Percentiles rank a stretch among this genome's conserved stretches.
phyloP scores from a whole-genome alignment of 2,113 vertebrate species.

The Anoplopoma fimbria region DNA sequence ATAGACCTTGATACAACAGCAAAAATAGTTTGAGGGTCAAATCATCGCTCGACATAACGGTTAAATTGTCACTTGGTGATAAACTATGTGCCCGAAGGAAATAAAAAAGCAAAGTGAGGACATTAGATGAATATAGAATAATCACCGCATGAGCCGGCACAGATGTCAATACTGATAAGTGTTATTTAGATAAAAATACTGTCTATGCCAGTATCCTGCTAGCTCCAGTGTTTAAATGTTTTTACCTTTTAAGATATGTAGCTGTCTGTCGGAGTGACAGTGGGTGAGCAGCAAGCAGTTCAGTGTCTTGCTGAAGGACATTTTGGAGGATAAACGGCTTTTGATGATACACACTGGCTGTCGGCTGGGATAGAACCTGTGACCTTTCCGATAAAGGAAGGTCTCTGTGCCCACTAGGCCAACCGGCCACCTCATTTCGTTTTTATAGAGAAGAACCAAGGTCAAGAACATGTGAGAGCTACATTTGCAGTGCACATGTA shows the following conservation, averaged over 20 bases:
- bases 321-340: conserved; percentile 59
- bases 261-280: conserved; percentile 31
- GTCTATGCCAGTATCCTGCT: background rate
- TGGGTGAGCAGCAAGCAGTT: conserved; percentile 31
- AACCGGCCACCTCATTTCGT: conserved; percentile 26
- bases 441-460: conserved; percentile 27
- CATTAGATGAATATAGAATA: background rate
- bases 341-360: conserved; percentile 45
- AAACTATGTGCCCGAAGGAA: too few relatives aligned
- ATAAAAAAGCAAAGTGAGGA: background rate
- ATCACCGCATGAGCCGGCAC: background rate
- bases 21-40: too few relatives aligned
- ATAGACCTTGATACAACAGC: too few relatives aligned
- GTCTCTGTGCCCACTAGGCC: conserved; percentile 41
- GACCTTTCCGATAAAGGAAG: conserved; percentile 63
- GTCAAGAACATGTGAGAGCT: conserved; percentile 3
- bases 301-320: conserved; percentile 39
- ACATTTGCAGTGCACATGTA: background rate
- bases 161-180: background rate
- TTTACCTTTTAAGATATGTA: conserved; percentile 33
- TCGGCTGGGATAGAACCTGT: conserved; percentile 38
- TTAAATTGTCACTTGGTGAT: too few relatives aligned
- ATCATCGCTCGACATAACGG: too few relatives aligned
- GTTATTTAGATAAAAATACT: conserved; percentile 8
- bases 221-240: conserved; percentile 10